These are phyloP conservation scores for Liposcelis brunnea DNA, from an alignment of 2,888 invertebrate species.

Conservation along the genomic window DNA sequence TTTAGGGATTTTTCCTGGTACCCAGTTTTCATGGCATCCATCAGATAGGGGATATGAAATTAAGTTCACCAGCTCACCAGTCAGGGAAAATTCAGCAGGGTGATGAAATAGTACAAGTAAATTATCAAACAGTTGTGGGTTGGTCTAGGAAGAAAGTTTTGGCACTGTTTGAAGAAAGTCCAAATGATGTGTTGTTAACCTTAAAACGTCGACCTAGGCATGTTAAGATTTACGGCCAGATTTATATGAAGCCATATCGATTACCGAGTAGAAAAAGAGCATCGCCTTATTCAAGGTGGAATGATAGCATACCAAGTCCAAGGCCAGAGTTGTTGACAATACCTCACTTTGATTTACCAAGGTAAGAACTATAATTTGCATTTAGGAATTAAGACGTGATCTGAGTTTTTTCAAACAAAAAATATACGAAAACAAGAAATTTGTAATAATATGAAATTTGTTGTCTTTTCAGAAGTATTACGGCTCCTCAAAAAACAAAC, in stretches of 20 bases:
- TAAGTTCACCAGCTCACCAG: conserved; percentile 81
- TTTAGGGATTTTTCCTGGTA: conserved; percentile 70
- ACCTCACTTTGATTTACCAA: conserved; percentile 39
- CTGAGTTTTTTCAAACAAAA: neutral
- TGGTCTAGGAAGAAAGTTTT: conserved; percentile 68
- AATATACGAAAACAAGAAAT: no score
- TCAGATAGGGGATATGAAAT: conserved; percentile 77
- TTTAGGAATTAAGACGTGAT: conserved; percentile 8
- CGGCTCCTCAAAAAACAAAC: conserved; percentile 17
- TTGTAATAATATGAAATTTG: conserved; percentile 9
- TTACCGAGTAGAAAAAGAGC: conserved; percentile 53
- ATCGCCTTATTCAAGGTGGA: conserved; percentile 44
- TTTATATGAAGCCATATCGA: conserved; percentile 52
- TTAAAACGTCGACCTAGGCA: conserved; percentile 70
- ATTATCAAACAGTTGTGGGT: conserved; percentile 46
- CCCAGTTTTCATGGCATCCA: conserved; percentile 60
- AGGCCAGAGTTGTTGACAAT: conserved; percentile 41
- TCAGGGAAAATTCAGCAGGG: conserved; percentile 87
- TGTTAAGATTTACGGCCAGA: conserved; percentile 59
- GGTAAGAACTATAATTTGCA: conserved; percentile 31
- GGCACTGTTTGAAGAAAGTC: conserved; percentile 52
- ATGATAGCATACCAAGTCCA: conserved; percentile 49
- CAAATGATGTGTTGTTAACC: conserved; percentile 64
- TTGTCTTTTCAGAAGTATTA: conserved; percentile 3
- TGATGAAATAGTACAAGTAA: conserved; percentile 88